Percentiles rank a stretch among this genome's conserved stretches.
These are phyloP conservation scores for Siniperca chuatsi DNA, from an alignment of 2,113 vertebrate species.

Conservation along the genomic window DNA sequence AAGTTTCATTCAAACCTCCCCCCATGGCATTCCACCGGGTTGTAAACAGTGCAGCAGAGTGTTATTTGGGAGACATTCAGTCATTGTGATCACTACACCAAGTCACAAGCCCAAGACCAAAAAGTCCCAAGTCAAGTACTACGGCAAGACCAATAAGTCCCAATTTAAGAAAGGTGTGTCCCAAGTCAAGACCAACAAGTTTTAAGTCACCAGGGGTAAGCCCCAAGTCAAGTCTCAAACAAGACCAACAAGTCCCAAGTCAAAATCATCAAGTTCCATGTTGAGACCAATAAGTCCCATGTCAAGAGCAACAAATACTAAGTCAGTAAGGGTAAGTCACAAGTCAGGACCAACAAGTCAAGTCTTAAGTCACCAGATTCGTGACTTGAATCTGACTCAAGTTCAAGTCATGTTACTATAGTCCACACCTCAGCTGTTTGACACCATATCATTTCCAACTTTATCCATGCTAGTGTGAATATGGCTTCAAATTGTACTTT, in stretches of 20 bases:
- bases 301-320: neutral
- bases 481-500: neutral
- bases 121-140: neutral
- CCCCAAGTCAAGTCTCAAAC: too few species aligned
- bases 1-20: too few species aligned
- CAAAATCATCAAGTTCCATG: neutral
- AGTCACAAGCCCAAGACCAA: too few species aligned
- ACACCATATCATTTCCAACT: neutral
- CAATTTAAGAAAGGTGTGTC: neutral
- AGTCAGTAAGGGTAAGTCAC: neutral
- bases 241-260: neutral
- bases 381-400: neutral
- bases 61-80: too few species aligned
- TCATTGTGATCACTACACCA: too few species aligned
- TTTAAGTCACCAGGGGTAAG: neutral
- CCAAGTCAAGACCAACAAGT: neutral
- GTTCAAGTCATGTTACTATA: neutral
- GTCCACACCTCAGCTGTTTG: neutral
- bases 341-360: neutral
- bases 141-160: neutral
- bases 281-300: neutral
- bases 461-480: neutral
- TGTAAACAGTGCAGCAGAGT: too few species aligned
- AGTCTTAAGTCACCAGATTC: neutral
- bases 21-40: too few species aligned